These are phyloP conservation scores for Acanthosepion esculentum DNA, from an alignment of 2,888 invertebrate genomes.

Conservation along the genomic window DNA sequence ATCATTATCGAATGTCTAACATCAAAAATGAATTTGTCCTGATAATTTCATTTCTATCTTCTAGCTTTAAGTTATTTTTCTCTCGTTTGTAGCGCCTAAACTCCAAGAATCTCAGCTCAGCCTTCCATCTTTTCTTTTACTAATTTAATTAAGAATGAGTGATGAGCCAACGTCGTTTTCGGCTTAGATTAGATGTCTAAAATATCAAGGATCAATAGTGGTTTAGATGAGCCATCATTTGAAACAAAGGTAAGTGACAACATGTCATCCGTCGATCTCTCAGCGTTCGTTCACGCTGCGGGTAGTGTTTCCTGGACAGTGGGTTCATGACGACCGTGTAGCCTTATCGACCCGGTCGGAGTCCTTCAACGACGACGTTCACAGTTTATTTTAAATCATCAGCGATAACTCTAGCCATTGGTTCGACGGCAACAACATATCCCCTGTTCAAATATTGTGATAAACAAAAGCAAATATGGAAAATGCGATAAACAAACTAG, in stretches of 20 bases:
- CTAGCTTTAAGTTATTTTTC: not conserved
- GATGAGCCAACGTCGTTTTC: not conserved
- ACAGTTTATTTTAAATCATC: not conserved
- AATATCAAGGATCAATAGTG: conserved; percentile 21
- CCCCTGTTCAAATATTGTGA: not conserved
- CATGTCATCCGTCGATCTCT: not conserved
- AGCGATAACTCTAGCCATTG: not conserved
- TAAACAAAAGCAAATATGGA: not conserved
- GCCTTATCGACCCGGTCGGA: not conserved
- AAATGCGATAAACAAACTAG: not conserved
- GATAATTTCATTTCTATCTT: not conserved
- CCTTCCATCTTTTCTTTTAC: not conserved
- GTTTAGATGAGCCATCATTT: conserved; percentile 1
- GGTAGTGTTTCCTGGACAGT: not conserved
- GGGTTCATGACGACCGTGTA: not conserved
- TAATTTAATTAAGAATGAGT: conserved; percentile 33
- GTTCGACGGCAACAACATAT: not conserved
- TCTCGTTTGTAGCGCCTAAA: not conserved
- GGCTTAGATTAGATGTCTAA: not conserved
- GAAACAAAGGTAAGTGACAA: not conserved
- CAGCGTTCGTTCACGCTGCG: conserved; percentile 8
- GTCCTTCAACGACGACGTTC: not conserved
- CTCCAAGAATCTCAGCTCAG: not conserved
- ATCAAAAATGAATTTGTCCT: not conserved
- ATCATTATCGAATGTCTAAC: not conserved